phyloP scores from a whole-genome alignment of 2,888 invertebrate species.

The Cheiracanthium punctorium region DNA sequence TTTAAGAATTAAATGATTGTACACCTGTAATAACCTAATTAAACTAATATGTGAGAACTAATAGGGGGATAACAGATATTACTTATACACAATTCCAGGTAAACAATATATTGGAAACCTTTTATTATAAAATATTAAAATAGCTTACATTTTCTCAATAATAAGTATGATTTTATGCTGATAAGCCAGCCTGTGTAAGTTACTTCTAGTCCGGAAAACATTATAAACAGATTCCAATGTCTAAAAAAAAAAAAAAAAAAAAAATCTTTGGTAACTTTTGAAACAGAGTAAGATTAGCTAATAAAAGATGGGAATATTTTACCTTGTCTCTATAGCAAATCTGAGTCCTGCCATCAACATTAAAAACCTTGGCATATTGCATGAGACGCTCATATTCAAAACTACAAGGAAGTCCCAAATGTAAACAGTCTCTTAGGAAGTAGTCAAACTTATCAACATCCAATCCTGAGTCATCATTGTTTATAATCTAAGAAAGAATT shows the following conservation, averaged over 20 bases:
- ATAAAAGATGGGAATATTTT: too few relatives aligned
- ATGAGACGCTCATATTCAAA: slow-evolving; percentile 78
- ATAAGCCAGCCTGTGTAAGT: slow-evolving; percentile 78
- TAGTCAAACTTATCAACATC: slow-evolving; percentile 85
- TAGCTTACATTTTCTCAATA: slow-evolving; percentile 78
- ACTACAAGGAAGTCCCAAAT: slow-evolving; percentile 77
- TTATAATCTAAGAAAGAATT: slow-evolving; percentile 78
- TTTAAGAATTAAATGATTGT: too few relatives aligned
- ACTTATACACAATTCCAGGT: too few relatives aligned
- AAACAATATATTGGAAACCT: too few relatives aligned
- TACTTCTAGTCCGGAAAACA: slow-evolving; percentile 78
- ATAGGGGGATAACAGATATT: too few relatives aligned
- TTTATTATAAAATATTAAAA: too few relatives aligned
- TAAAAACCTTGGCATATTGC: slow-evolving; percentile 76
- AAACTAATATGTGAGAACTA: too few relatives aligned
- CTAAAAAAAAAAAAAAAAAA: slow-evolving; percentile 71
- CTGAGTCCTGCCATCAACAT: slow-evolving; percentile 72
- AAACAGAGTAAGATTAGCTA: not conserved
- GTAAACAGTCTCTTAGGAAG: slow-evolving; percentile 80
- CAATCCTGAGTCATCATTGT: slow-evolving; percentile 80
- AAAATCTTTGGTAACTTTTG: not conserved
- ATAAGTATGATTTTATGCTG: slow-evolving; percentile 77
- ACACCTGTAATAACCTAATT: too few relatives aligned
- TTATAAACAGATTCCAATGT: slow-evolving; percentile 77
- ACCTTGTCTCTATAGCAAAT: slow-evolving; percentile 78